phyloP scores from a whole-genome alignment of 2,888 invertebrate species.

The Neocrepidodera transversa region DNA sequence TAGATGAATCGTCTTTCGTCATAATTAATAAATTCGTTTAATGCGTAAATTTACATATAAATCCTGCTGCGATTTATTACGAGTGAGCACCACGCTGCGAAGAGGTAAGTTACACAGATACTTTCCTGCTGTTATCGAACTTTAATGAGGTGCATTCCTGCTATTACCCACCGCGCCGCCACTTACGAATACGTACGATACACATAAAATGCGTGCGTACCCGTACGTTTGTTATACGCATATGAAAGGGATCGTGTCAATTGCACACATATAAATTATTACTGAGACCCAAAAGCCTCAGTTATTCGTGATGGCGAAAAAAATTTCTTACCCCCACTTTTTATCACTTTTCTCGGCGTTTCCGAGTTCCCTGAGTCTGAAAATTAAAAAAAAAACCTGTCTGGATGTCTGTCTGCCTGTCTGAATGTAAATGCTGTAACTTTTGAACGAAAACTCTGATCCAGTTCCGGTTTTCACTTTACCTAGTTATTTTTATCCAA shows the following conservation, averaged over 20 bases:
- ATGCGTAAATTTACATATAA: constrained; percentile 25
- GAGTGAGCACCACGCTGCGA: neutral
- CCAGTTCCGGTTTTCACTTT: too few species aligned
- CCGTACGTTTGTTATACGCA: constrained; percentile 17
- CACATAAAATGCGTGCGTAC: neutral
- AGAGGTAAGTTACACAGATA: constrained; percentile 12
- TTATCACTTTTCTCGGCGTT: too few species aligned
- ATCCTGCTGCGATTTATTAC: constrained; percentile 14
- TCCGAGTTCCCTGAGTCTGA: too few species aligned
- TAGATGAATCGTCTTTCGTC: constrained; percentile 1
- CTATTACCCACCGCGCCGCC: constrained; percentile 2
- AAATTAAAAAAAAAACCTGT: too few species aligned
- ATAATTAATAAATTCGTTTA: constrained; percentile 7
- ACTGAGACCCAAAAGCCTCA: too few species aligned
- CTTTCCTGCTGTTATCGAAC: constrained; percentile 36
- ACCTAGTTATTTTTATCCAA: too few species aligned
- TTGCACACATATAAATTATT: constrained; percentile 17
- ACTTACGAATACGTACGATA: neutral
- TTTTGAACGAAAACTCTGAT: too few species aligned
- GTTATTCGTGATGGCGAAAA: too few species aligned
- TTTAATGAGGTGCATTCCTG: constrained; percentile 34
- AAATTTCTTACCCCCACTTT: too few species aligned
- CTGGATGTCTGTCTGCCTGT: too few species aligned
- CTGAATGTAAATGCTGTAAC: too few species aligned
- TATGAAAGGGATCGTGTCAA: neutral